Base-by-base conservation (phyloP, 1,140 invertebrate species). In the Phenacoccus solenopsis region DNA sequence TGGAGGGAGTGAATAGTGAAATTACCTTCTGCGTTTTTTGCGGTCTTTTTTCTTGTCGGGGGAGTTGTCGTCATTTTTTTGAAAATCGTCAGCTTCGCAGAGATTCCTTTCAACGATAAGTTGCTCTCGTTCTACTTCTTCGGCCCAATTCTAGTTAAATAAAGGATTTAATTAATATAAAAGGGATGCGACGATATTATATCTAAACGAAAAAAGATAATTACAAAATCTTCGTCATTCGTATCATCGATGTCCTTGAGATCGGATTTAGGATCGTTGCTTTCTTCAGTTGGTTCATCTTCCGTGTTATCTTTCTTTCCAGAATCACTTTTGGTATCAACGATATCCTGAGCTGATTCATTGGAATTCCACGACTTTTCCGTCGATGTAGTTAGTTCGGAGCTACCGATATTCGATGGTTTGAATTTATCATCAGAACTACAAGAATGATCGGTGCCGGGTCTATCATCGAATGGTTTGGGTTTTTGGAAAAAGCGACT, bases 61-160 rank as follows among this genome's bases (percentile, higher is more conserved):
- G 1, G 35, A 24, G 22, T 61, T 71, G 16, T 71, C 71, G 28
- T 49, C 12, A 1, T 4, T 69, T 38, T 64, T 30, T 61, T n/a
- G 28, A 24, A 61, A 67, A 28, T 56, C 64, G 5, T 69, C 38
- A 24, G 64, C 28, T 67, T 71, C 71, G 22, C 38, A 69, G 20
- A 69, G 59, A 20, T 30, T 69, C 27, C 61, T 57, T 69, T 71
- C 71, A 56, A 56, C 56, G 20, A 59, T 28, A 21, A 69, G 56
- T 69, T 71, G 67, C 21, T 56, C 71, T 64, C 71, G 56, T 67
- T 71, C 71, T 0, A 71, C 71, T 69, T 71, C 71, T 67, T 71
- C 71, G 24, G 30, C 71, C 71, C 71, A 71, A 67, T 71, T 71
- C 71, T 71, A 64, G 1, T 16, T 28, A 68, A 68, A 28, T 7